Conservation (phyloP, 2,797 vertebrate genomes). For the Myripristis murdjan region DNA sequence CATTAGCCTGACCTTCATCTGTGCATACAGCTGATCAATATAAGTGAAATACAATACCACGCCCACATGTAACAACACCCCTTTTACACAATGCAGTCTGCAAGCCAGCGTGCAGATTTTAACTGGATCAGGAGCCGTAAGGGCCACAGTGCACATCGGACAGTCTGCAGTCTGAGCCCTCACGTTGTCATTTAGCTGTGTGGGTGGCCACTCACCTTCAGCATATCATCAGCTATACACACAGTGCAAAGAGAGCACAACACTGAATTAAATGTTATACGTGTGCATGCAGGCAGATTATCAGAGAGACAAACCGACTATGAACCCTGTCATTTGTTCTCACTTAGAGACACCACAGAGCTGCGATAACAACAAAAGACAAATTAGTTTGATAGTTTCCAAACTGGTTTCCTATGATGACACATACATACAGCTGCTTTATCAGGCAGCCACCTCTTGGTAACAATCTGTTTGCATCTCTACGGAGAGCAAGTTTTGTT, state of each 20-base stretch:
- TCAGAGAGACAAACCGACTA: neutral
- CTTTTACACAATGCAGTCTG: neutral
- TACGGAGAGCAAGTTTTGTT: no score
- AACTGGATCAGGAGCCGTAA: no score
- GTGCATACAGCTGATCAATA: slow-evolving; percentile 51
- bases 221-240: neutral
- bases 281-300: neutral
- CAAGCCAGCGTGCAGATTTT: no score
- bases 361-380: neutral
- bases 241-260: neutral
- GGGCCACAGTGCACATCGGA: slow-evolving; percentile 5
- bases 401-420: neutral
- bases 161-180: neutral
- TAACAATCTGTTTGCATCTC: neutral
- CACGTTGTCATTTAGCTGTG: neutral
- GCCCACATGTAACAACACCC: slow-evolving; percentile 3
- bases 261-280: neutral
- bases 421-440: neutral
- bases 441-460: neutral
- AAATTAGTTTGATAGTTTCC: neutral
- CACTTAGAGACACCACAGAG: neutral
- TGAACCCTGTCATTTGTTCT: neutral
- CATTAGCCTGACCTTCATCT: slow-evolving; percentile 35
- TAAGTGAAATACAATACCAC: slow-evolving; percentile 40
- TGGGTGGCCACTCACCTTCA: slow-evolving; percentile 4